Base-by-base conservation (phyloP, 2,797 vertebrate genomes). In the Allobates femoralis region DNA sequence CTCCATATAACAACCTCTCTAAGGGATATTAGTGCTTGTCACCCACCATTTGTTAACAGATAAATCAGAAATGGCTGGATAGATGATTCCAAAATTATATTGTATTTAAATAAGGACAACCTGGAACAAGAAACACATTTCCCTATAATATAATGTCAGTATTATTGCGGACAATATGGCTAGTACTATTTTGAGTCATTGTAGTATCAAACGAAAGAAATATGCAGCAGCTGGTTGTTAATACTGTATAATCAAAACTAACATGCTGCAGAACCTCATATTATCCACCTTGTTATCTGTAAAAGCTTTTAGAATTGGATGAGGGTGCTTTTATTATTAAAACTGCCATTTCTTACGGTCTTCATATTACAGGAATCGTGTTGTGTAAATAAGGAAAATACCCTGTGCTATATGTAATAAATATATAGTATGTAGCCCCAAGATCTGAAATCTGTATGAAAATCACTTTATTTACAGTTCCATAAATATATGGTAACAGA, bases 31-130 rank as follows among this genome's bases (percentile, higher is more conserved):
- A 73, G 21, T 26, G 19, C 69, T 26, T 73, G 69, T 73, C 41
- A 73, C 37, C 69, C 41, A 73, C 69, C 69, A 73, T 46, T 73
- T 73, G 69, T 46, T 46, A 46, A 2, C 37, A n/a, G 34, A 73
- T 73, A 50, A 73, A 46, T 73, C 69, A 46, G 21, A 73, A 73
- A 73, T 37, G 14, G 37, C 37, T 50, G 37, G 69, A 26, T 2
- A 73, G 12, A 50, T 46, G 12, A 73, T 50, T 46, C 23, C 46
- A 14, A 73, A 3, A 73, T 50, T 26, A 23, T 73, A 23, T 46
- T 34, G 30, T 69, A 34, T 34, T 71, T 19, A 34, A 66, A 66
- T 6, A 14, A 67, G 64, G 28, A 19, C 28, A 69, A 37, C 34
- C 32, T 69, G 32, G 6, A 69, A 69, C 3, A 67, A 34, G 21